Conservation (phyloP, 2,888 invertebrate genomes). For the Orthosia cruda region DNA sequence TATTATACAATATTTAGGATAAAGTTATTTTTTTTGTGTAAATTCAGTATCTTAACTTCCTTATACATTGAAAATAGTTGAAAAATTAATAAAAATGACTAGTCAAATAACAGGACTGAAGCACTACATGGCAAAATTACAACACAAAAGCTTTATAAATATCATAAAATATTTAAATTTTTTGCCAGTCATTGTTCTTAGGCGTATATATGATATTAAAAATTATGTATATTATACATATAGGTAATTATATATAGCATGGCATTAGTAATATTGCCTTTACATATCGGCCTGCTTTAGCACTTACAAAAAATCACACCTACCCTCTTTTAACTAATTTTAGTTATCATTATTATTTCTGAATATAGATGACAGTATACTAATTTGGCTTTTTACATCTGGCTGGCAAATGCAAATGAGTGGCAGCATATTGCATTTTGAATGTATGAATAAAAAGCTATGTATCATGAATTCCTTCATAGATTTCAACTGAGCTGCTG, state of each 20-base stretch:
- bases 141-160: conserved; percentile 50
- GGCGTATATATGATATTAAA: conserved; percentile 29
- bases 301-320: conserved; percentile 17
- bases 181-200: conserved; percentile 27
- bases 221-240: conserved; percentile 13
- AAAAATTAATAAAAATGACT: conserved; percentile 39
- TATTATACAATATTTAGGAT: not conserved
- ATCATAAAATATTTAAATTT: conserved; percentile 3
- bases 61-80: conserved; percentile 17
- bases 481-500: conserved; percentile 25
- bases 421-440: not conserved
- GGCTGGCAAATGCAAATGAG: conserved; percentile 12
- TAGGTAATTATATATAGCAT: conserved; percentile 48
- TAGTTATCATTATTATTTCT: conserved; percentile 4
- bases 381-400: conserved; percentile 34
- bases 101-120: conserved; percentile 35
- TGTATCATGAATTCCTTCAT: conserved; percentile 28
- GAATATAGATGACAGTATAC: conserved; percentile 1
- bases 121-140: conserved; percentile 42
- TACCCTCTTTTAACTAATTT: conserved; percentile 8
- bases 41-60: conserved; percentile 13
- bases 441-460: conserved; percentile 11
- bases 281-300: conserved; percentile 52
- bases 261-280: conserved; percentile 36
- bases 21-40: not conserved